Evolutionary conservation across 2,888 invertebrate species (phyloP), one percentile per base, ranked within the genome.

Genomic region (Standfussiana lucernea): DNA sequence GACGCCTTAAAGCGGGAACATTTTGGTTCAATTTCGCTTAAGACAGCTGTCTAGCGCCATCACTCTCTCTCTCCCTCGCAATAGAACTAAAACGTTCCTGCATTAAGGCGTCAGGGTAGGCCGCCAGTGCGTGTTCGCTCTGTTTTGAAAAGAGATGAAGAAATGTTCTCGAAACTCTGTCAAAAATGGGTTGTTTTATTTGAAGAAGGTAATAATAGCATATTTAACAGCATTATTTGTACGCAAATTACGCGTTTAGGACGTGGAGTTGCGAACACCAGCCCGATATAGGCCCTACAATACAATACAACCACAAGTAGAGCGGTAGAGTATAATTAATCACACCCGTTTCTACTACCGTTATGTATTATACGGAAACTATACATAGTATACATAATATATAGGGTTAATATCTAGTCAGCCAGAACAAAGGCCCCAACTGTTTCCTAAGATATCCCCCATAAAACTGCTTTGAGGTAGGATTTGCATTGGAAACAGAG

Each of bases 401-500:
- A 32, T 32, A 37, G 13, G 24, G 35, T 24, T 32, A 66, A 65
- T 24, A 56, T 18, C 24, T 75, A 76, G 15, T 37, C 15, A 28
- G 6, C 13, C 28, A 18, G 28, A 7, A 65, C 28, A 35, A 24
- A 65, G 45, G 24, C 42, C 24, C 37, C 53, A 24, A 8, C 70
- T 24, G 28, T n/a, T 32, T 32, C n/a, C 45, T 4, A 1, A 35
- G 28, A 28, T 66, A 40, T 13, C 2, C 18, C 18, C 59, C 8
- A 21, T n/a, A 40, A 40, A 65, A 32, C 18, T 35, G 18, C 35
- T 32, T 59, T 40, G 40, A 15, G 11, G 40, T 47, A 40, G 21
- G 47, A 77, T 77, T 77, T 61, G n/a, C 40, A 50, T 77, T 61
- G 18, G 10, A 35, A 24, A 76, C 47, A n/a, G 65, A 75, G 45